phyloP scores from a whole-genome alignment of 37 sponge, comb jelly and placozoan genomes.

The Chondrilla cf. caribensis region DNA sequence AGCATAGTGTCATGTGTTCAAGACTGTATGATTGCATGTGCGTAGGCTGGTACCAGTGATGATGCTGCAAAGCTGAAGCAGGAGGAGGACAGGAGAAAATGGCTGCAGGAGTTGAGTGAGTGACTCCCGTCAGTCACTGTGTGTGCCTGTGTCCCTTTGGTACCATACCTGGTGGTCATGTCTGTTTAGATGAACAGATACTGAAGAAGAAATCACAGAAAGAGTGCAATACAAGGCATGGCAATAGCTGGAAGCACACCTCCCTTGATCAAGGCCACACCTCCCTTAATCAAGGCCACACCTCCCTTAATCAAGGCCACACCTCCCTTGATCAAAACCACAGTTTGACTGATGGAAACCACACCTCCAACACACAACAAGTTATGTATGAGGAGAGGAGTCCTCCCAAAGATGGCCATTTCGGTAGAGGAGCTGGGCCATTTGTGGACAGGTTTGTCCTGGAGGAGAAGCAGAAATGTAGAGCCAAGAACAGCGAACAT shows the following conservation, averaged over 20 bases:
- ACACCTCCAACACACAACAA: background rate
- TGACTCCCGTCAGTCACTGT: background rate
- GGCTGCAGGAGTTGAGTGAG: constrained; percentile 13
- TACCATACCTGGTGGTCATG: background rate
- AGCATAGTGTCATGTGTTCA: background rate
- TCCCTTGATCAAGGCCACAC: background rate
- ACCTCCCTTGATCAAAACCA: background rate
- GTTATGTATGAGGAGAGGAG: background rate
- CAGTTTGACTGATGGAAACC: background rate
- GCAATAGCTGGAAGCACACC: background rate
- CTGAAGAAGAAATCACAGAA: background rate
- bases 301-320: background rate
- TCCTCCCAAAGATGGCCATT: background rate
- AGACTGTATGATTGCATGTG: background rate
- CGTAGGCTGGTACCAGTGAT: background rate
- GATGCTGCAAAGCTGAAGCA: background rate
- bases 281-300: background rate
- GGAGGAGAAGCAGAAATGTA: constrained; percentile 17
- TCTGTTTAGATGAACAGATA: background rate
- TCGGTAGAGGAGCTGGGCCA: constrained; percentile 45
- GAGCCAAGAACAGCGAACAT: constrained; percentile 36
- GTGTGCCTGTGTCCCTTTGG: background rate
- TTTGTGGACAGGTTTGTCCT: constrained; percentile 36
- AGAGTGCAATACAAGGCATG: background rate
- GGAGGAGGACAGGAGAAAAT: background rate